Base-by-base conservation (phyloP, 1,140 invertebrate species). In the Anadara kagoshimensis region DNA sequence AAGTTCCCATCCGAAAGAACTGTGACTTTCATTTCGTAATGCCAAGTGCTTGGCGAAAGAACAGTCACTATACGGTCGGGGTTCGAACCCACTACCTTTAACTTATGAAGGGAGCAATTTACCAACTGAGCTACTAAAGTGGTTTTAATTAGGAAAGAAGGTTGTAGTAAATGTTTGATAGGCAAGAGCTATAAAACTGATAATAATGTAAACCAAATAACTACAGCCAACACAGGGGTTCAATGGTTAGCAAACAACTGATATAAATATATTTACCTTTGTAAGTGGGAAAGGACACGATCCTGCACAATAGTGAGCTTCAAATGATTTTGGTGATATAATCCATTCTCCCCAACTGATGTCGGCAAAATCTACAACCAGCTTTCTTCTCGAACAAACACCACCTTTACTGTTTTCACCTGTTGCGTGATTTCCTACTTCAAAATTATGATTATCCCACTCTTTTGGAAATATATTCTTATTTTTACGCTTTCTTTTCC, bases 331-430 rank as follows among this genome's bases (percentile, higher is more conserved):
- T 5, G 98, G 98, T 16, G 97, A 97, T 22, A 99, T 96, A 82
- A 99, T 99, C 98, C 98, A 99, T 88, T 98, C 96, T 82, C 95
- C 95, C 98, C 98, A 99, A 43, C 97, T 97, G 26, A 99, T 97
- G 81, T 98, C 96, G 4, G 91, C 92, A 86, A 99, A 99, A 89
- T 99, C 95, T 18, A 99, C 97, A 87, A 96, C 69, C 24, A 90
- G 77, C 53, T 85, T 86, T 44, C 78, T 80, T 54, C 80, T 81
- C 47, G 76, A 56, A 74, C 90, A 90, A 63, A 84, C 49, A 26
- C 69, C 74, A 8, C 62, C 73, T 43, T 78, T 78, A 67, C 74
- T 76, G 63, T 83, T 78, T 54, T 72, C 63, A 16, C 41, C 56
- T 20, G 54, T 72, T 41, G 79, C 78, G 57, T 73, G 61, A 68